phyloP scores from a whole-genome alignment of 2,113 vertebrate species.

The Ascaphus truei region DNA sequence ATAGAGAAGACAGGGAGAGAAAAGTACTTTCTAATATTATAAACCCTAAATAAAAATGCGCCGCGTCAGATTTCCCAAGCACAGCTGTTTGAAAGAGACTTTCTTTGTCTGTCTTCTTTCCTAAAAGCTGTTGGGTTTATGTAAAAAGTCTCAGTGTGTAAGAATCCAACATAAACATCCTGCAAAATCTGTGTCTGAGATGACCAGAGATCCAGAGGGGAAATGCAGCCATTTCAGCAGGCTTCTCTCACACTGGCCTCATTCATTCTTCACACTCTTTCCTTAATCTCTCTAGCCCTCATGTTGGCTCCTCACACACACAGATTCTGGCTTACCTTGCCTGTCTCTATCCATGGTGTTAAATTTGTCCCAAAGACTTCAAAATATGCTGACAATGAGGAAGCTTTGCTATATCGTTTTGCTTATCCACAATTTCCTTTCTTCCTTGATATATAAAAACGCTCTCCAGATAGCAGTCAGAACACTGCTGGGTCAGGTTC shows the following conservation, averaged over 20 bases:
- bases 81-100: slow-evolving; percentile 8
- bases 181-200: slow-evolving; percentile 15
- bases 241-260: not conserved
- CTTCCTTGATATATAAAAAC: not conserved
- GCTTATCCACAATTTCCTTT: not conserved
- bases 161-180: slow-evolving; percentile 30
- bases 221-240: not conserved
- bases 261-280: not conserved
- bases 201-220: not conserved
- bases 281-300: not conserved
- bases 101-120: slow-evolving; percentile 16
- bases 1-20: not conserved
- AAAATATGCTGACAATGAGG: no score
- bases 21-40: slow-evolving; percentile 8
- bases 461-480: not conserved
- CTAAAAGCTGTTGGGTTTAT: slow-evolving; percentile 23
- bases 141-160: not conserved
- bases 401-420: not conserved
- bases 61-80: slow-evolving; percentile 13
- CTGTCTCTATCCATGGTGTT: slow-evolving; percentile 1
- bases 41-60: not conserved
- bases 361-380: not conserved
- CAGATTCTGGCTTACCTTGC: not conserved
- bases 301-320: not conserved
- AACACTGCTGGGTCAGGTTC: slow-evolving; percentile 12